Base-by-base conservation (phyloP, 1,140 invertebrate species). In the Heliconius hermathena region DNA sequence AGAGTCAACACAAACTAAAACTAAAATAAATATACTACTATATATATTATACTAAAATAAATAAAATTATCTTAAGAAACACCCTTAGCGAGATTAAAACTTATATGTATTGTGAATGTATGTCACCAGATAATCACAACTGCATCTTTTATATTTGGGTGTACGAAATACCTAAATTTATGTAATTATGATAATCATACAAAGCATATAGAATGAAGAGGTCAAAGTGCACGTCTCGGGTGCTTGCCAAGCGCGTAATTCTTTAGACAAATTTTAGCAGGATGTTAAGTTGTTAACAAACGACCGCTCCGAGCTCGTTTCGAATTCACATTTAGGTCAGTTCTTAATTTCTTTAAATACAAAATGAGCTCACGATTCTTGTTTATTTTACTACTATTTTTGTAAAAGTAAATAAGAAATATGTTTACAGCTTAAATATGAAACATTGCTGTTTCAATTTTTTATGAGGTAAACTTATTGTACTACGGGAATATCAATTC, bases 241-340 rank as follows among this genome's bases (percentile, higher is more conserved):
- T 29, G 26, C 60, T 66, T 66, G 60, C 60, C 60, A 18, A 66
- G 60, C 60, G 18, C 26, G 60, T 66, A 66, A 29, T 66, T 18
- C 60, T 66, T 66, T 66, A 66, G 26, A 66, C 22, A 66, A 66
- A 29, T 29, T 66, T 66, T 22, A 29, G 22, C 26, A 66, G 22
- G 22, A 66, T 66, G 9, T 66, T 66, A 66, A 66, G 22, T 66
- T 66, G 60, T 66, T 26, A 66, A 66, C 60, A 66, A 66, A 66
- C 22, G 60, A 66, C 22, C 9, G 60, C 60, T 5, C 11, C 26
- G 60, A 66, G 60, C 54, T 60, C 54, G 60, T 66, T 66, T 29
- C 22, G 11, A 29, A 66, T 66, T 66, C 60, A 66, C 22, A 66
- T 66, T 66, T 66, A 66, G 22, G 60, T 66, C 26, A 66, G 60